Evolutionary conservation across 35 echinoderm and acorn worm genomes (phyloP).

Genomic region (Hemicentrotus pulcherrimus): DNA sequence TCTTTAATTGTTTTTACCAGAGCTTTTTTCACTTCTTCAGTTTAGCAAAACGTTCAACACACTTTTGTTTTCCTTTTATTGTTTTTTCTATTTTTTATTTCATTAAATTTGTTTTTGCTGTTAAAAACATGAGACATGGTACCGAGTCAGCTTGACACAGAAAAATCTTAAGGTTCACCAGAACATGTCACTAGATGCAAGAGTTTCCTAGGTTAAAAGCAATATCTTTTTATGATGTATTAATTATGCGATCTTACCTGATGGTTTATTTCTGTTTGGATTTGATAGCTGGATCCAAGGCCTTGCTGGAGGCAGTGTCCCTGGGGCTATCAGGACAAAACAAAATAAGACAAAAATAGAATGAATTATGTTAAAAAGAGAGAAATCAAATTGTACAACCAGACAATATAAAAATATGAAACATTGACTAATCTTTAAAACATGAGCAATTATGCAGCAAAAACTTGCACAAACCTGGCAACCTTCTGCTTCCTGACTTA

Average conservation of each 20-base stretch:
- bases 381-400: neutral
- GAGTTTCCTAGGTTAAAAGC: neutral
- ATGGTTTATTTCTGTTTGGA: slow-evolving; percentile 58
- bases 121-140: neutral
- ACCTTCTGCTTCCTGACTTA: too few species aligned
- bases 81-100: too few species aligned
- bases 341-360: neutral
- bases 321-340: slow-evolving; percentile 55
- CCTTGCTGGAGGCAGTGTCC: slow-evolving; percentile 72
- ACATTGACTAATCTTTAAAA: too few species aligned
- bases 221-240: neutral
- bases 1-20: too few species aligned
- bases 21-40: too few species aligned
- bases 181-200: too few species aligned
- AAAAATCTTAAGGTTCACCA: neutral
- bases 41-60: too few species aligned
- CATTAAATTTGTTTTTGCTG: too few species aligned
- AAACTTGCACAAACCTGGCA: too few species aligned
- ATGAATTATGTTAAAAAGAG: neutral
- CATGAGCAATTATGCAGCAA: too few species aligned
- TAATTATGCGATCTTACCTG: neutral
- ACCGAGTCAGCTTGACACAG: neutral
- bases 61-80: too few species aligned
- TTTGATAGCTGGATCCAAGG: slow-evolving; percentile 84
- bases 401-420: too few species aligned